Percentiles rank a stretch among this genome's conserved stretches.
Evolutionary conservation across 1,140 invertebrate genomes (phyloP).

Genomic region (Littorina saxatilis): DNA sequence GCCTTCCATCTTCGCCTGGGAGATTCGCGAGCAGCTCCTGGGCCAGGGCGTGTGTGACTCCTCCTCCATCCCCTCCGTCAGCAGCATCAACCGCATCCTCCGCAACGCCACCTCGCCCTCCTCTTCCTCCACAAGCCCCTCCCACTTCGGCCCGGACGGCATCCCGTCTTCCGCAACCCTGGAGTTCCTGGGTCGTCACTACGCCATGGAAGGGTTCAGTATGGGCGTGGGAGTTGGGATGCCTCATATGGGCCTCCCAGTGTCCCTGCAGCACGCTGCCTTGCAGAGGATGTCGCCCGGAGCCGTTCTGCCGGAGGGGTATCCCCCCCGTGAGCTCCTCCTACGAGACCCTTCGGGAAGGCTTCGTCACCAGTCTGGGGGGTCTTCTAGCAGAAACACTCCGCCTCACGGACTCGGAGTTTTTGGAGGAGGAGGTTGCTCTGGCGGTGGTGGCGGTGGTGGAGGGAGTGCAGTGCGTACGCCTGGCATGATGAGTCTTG

Average conservation of each 20-base stretch:
- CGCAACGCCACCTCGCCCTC: conserved; percentile 79
- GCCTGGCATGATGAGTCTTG: conserved; percentile 94
- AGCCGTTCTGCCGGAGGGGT: not conserved
- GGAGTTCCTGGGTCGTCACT: conserved; percentile 21
- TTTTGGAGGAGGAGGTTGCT: conserved; percentile 98
- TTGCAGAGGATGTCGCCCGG: not conserved
- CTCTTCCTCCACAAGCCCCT: not conserved
- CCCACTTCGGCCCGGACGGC: conserved; percentile 23
- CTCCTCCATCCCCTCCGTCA: conserved; percentile 98
- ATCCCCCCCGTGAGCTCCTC: not conserved
- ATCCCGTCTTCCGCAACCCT: not conserved
- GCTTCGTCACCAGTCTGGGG: not conserved
- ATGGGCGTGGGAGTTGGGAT: conserved; percentile 6
- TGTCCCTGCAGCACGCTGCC: not conserved
- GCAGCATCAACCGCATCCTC: conserved; percentile 96
- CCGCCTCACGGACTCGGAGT: conserved; percentile 68
- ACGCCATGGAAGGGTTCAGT: conserved; percentile 3
- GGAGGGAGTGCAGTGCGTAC: conserved; percentile 99
- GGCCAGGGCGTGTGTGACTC: conserved; percentile 98
- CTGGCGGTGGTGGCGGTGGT: conserved; percentile 98
- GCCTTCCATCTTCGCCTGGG: conserved; percentile 99
- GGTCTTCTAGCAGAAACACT: not conserved
- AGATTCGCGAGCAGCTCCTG: conserved; percentile 96
- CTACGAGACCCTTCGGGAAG: not conserved
- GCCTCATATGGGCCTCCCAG: not conserved